Evolutionary conservation across 2,888 invertebrate genomes (phyloP).

Genomic region (Chorisops tibialis): DNA sequence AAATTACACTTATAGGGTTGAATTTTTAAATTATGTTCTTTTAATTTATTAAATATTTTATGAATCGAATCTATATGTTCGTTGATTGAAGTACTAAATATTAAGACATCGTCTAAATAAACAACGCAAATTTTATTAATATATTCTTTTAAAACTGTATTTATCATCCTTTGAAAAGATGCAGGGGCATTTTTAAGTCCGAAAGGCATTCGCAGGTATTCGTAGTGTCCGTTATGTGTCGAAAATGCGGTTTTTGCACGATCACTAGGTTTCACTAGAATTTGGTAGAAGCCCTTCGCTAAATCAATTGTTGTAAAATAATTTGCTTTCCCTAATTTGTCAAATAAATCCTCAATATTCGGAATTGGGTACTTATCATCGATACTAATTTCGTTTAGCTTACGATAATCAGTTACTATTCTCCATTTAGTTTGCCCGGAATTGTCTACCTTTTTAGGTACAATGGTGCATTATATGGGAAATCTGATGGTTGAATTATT

Average conservation of each 20-base stretch:
- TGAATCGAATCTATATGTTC: slow-evolving; percentile 37
- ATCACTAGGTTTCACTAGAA: slow-evolving; percentile 9
- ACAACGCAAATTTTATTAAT: slow-evolving; percentile 35
- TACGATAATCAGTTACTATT: slow-evolving; percentile 8
- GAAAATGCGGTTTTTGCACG: slow-evolving; percentile 17
- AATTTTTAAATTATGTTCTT: slow-evolving; percentile 20
- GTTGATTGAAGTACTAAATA: slow-evolving; percentile 33
- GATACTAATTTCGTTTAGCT: slow-evolving; percentile 4
- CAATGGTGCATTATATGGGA: slow-evolving; percentile 10
- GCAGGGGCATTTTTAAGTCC: slow-evolving; percentile 22
- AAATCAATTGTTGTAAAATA: slow-evolving; percentile 39
- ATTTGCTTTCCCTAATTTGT: slow-evolving; percentile 37
- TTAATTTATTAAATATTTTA: slow-evolving; percentile 35
- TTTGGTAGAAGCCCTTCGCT: slow-evolving; percentile 33
- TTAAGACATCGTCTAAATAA: slow-evolving; percentile 20
- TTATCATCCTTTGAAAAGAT: slow-evolving; percentile 21
- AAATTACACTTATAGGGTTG: slow-evolving; percentile 21
- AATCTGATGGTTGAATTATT: slow-evolving; percentile 4
- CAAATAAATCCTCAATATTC: slow-evolving; percentile 38
- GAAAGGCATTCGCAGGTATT: slow-evolving; percentile 21
- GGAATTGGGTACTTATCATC: slow-evolving; percentile 38
- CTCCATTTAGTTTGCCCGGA: slow-evolving; percentile 16
- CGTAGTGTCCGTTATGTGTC: slow-evolving; percentile 14
- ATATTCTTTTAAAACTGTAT: slow-evolving; percentile 33
- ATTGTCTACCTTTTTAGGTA: slow-evolving; percentile 16